Evolutionary conservation across 2,113 vertebrate species (phyloP).

Genomic region (Ptilorrhoa leucosticta): DNA sequence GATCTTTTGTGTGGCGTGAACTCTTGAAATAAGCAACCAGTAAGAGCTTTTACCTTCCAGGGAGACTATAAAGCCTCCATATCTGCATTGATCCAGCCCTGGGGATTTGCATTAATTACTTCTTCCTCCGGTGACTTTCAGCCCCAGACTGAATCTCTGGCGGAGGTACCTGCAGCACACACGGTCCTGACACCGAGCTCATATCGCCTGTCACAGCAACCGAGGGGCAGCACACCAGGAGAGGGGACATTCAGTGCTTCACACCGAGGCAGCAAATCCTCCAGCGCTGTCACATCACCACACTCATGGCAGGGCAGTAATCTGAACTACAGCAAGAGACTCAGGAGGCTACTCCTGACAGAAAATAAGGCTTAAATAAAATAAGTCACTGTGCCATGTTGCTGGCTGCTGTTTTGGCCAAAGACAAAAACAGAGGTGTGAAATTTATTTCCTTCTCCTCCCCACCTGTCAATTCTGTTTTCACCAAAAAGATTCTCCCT

Average conservation of each 20-base stretch:
- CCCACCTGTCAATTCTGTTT: not conserved
- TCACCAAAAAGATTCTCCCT: not conserved
- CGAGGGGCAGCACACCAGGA: not conserved
- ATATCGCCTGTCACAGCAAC: accelerated
- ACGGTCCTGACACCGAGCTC: accelerated
- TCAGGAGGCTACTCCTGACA: not conserved
- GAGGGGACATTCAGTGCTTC: accelerated
- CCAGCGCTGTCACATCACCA: not conserved
- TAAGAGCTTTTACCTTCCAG: not conserved
- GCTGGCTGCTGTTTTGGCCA: not conserved
- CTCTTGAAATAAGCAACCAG: not conserved
- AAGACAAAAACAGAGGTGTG: not conserved
- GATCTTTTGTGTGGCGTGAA: not conserved
- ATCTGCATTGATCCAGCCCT: not conserved
- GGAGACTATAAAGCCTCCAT: not conserved
- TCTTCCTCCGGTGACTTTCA: not conserved
- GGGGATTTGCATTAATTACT: constrained; percentile 26
- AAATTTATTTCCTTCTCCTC: not conserved
- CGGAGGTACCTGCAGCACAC: not conserved
- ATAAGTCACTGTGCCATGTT: not conserved
- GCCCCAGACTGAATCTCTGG: not conserved
- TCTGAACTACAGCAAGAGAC: not conserved
- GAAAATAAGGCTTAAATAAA: not conserved
- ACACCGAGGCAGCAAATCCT: not conserved
- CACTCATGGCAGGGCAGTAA: not conserved